Evolutionary conservation across 2,888 invertebrate genomes (phyloP).

Genomic region (Cheiracanthium punctorium): DNA sequence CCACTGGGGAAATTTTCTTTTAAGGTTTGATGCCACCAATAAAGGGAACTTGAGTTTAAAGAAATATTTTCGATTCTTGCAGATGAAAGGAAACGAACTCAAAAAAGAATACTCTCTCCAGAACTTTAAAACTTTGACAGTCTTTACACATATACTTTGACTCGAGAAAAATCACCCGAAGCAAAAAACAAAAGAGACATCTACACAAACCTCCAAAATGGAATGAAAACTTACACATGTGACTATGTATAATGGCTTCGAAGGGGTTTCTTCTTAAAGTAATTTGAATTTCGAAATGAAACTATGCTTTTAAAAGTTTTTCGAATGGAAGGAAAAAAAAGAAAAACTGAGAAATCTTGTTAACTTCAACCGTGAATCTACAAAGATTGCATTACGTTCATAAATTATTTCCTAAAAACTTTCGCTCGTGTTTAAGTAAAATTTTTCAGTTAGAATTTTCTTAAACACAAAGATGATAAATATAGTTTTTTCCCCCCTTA

Average conservation of each 20-base stretch:
- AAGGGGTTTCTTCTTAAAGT: background rate
- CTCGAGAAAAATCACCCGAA: background rate
- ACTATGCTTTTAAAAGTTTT: background rate
- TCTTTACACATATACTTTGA: background rate
- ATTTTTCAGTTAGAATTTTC: background rate
- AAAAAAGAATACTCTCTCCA: background rate
- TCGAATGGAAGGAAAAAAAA: background rate
- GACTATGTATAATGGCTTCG: background rate
- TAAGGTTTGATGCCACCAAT: background rate
- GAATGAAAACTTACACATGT: background rate
- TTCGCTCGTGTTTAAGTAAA: background rate
- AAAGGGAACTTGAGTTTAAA: background rate
- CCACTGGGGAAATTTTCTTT: no score
- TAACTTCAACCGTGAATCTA: constrained; percentile 3
- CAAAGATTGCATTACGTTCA: background rate
- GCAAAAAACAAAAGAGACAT: background rate
- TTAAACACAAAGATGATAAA: background rate
- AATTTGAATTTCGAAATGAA: background rate
- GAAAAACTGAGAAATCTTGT: background rate
- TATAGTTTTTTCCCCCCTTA: background rate
- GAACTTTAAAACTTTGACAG: background rate
- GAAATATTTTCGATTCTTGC: background rate
- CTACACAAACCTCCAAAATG: background rate
- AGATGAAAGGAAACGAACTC: background rate
- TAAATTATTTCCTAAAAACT: constrained; percentile 1